Base-by-base conservation (phyloP, 2,888 invertebrate genomes). In the Scelioninae gen. 2 region DNA sequence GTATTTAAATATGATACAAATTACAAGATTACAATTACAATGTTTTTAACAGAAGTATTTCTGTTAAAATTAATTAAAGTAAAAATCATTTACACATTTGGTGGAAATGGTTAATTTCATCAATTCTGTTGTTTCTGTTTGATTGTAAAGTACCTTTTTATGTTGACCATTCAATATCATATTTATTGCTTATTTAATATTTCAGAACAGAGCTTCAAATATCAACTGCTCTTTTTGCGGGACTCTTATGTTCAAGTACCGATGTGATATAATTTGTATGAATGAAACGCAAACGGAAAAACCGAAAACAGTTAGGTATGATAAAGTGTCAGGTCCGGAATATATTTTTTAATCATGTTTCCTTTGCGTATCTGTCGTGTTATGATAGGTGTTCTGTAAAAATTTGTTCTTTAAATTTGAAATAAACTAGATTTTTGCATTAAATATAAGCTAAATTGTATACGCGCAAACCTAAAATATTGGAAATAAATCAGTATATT, bases 251-350 rank as follows among this genome's bases (percentile, higher is more conserved):
- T 60, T 77, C 10, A 76, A 74, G 11, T 77, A 78, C 39, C 78
- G 65, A 15, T 84, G 84, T 48, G 79, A 82, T 41, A 39, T 77
- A 10, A 60, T 60, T 9, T 84, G 84, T 74, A n/a, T 43, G 4
- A 61, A 67, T 37, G 53, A 18, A 60, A 15, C 61, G 13, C 16
- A 16, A 15, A 52, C 45, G 9, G 25, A 48, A 2, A 3, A 5
- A 16, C 13, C 41, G 7, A 33, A 48, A 15, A 25, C 50, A 16
- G 55, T 39, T 31, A 67, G 57, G 50, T 58, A 57, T 13, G 57
- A 41, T 48, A 55, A 65, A 43, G 41, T 63, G 33, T 52, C 50
- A 33, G 63, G 52, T 43, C 22, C 41, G 33, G 63, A 52, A 43
- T 63, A 45, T 11, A n/a, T 57, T 19, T 57, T 45, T 57, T 57